Percentiles rank a stretch among this genome's conserved stretches.
Evolutionary conservation across 2,113 vertebrate genomes (phyloP).

Genomic region (Microcebus murinus): DNA sequence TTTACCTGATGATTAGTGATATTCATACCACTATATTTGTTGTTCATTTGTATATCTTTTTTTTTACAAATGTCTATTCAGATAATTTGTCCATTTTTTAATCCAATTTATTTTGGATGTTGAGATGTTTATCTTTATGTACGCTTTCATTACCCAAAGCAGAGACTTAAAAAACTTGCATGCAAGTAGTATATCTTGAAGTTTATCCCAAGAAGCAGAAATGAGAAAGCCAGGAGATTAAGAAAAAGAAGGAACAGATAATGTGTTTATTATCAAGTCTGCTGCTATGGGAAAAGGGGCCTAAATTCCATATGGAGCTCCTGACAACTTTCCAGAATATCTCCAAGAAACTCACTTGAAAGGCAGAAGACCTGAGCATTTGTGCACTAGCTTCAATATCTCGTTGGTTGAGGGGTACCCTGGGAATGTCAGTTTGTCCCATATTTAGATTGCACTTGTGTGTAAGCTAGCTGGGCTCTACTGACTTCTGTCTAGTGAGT

Average conservation of each 20-base stretch:
- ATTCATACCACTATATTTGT: too few relatives aligned
- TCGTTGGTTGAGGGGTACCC: background rate
- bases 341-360: background rate
- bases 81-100: too few relatives aligned
- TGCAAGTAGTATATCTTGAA: background rate
- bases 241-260: background rate
- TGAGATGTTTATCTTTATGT: background rate
- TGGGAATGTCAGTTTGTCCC: background rate
- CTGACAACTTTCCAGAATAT: background rate
- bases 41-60: too few relatives aligned
- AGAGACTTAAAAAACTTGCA: background rate
- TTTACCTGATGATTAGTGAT: too few relatives aligned
- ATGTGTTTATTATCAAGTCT: background rate
- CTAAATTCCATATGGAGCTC: background rate
- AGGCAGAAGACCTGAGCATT: background rate
- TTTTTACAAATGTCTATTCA: too few relatives aligned
- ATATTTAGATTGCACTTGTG: too few relatives aligned
- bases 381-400: background rate
- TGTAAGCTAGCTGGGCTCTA: background rate
- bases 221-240: background rate
- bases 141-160: background rate
- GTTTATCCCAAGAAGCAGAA: background rate
- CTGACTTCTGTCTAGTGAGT: background rate
- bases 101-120: too few relatives aligned
- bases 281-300: background rate